Evolutionary conservation across 2,888 invertebrate species (phyloP).

Genomic region (Drosophila flavopinicola): DNA sequence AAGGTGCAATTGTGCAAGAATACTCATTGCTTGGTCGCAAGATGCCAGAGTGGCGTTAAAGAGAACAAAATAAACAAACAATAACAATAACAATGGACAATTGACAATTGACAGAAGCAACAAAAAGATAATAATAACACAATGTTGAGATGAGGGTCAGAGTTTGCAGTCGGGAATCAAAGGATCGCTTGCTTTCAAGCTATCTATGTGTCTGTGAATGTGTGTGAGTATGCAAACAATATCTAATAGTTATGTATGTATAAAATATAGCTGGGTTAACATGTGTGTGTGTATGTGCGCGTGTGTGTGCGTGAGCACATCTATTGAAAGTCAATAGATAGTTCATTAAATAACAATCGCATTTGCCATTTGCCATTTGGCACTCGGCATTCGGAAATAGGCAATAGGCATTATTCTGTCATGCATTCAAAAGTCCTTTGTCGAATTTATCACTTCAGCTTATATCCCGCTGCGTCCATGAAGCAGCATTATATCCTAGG

Average conservation of each 20-base stretch:
- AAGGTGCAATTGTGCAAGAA: slow-evolving; percentile 13
- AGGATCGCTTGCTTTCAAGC: not conserved
- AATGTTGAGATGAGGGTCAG: slow-evolving; percentile 35
- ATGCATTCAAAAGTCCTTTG: slow-evolving; percentile 37
- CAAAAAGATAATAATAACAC: slow-evolving; percentile 21
- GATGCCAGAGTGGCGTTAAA: slow-evolving; percentile 15
- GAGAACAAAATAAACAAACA: slow-evolving; percentile 16
- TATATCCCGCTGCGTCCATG: slow-evolving; percentile 31
- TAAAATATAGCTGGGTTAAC: not conserved
- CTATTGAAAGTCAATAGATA: slow-evolving; percentile 51
- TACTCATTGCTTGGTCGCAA: not conserved
- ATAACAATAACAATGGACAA: slow-evolving; percentile 13
- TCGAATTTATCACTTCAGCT: slow-evolving; percentile 18
- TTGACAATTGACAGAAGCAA: slow-evolving; percentile 9
- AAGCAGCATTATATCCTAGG: slow-evolving; percentile 4
- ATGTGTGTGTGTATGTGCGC: too few species aligned
- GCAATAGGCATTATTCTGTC: too few species aligned
- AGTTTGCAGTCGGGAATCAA: not conserved
- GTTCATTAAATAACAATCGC: slow-evolving; percentile 62
- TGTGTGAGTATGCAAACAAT: slow-evolving; percentile 17
- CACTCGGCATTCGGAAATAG: too few species aligned
- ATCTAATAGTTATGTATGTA: slow-evolving; percentile 3
- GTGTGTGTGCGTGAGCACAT: slow-evolving; percentile 3
- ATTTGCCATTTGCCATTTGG: slow-evolving; percentile 44
- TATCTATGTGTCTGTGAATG: not conserved